Base-by-base conservation (phyloP, 1,140 invertebrate genomes). In the Paraescarpia echinospica region DNA sequence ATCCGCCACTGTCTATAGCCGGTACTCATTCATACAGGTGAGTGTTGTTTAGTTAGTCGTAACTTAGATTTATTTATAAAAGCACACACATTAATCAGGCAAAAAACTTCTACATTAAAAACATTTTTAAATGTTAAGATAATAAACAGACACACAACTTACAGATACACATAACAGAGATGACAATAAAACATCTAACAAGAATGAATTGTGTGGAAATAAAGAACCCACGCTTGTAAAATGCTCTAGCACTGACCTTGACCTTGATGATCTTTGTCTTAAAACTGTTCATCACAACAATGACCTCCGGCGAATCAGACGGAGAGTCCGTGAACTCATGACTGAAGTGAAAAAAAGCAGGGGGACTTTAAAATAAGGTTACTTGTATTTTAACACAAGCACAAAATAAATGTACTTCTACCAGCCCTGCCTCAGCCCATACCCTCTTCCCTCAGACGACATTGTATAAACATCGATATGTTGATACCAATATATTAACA, bases 201-300 rank as follows among this genome's bases (percentile, higher is more conserved):
- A 18, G 27, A 18, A 5, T 14, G 59, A 0, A 27, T 77, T 1
- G 2, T 27, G 9, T 27, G 59, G 12, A 77, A 51, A 0, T 51
- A 51, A 0, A 51, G 48, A 51, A 51, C 48, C 18, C 18, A n/a
- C n/a, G n/a, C n/a, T n/a, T n/a, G 59, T 27, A 77, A 12, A 12
- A 41, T 77, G 4, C 4, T 27, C 59, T 77, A 6, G 59, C 59
- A 77, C 59, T 94, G 93, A 96, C 96, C 94, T 98, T 97, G 34
- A 99, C 96, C 96, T 99, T 98, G 34, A 99, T 97, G 33, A 99
- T 98, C 95, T 99, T 98, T 90, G 98, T 98, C 91, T 98, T 97
- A 95, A 99, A 97, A 12, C 98, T 98, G 95, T 97, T 98, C 91
- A 99, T 98, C 33, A 99, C 95, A 34, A 99, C 97, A 95, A 98